Percentiles rank a stretch among this genome's conserved stretches.
Conservation (phyloP, 2,888 invertebrate genomes). For the Crepidodera aurea region DNA sequence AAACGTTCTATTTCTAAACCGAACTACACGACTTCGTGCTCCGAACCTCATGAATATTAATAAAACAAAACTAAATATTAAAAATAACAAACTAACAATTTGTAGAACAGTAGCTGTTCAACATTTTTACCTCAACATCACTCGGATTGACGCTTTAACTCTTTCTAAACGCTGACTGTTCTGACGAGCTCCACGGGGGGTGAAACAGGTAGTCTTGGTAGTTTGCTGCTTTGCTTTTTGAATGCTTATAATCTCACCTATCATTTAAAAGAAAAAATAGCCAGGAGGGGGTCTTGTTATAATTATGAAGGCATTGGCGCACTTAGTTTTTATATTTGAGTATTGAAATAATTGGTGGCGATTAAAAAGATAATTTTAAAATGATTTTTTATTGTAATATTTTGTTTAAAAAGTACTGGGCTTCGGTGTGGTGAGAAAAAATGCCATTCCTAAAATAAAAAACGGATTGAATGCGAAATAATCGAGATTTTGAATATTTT, state of each 20-base stretch:
- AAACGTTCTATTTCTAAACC: too few species aligned
- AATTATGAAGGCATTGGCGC: constrained; percentile 30
- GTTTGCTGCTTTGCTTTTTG: constrained; percentile 15
- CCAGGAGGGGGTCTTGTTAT: constrained; percentile 38
- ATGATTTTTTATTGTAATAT: too few species aligned
- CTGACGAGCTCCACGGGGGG: constrained; percentile 44
- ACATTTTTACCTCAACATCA: constrained; percentile 36
- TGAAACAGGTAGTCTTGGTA: constrained; percentile 43
- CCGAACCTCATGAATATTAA: constrained; percentile 23
- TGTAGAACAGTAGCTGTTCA: constrained; percentile 41
- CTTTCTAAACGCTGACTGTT: constrained; percentile 42
- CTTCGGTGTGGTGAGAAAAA: too few species aligned
- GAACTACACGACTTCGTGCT: constrained; percentile 14
- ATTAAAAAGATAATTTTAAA: too few species aligned
- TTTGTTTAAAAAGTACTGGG: too few species aligned
- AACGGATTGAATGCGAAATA: too few species aligned
- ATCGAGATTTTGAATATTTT: too few species aligned
- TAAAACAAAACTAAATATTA: constrained; percentile 16
- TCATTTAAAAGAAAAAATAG: constrained; percentile 22
- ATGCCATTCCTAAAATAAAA: too few species aligned
- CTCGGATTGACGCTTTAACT: constrained; percentile 39
- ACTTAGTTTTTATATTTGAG: not conserved
- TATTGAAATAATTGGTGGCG: too few species aligned
- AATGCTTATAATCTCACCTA: constrained; percentile 29
- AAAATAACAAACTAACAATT: constrained; percentile 19